Conservation (phyloP, 2,113 vertebrate species). For the Isichthys henryi region DNA sequence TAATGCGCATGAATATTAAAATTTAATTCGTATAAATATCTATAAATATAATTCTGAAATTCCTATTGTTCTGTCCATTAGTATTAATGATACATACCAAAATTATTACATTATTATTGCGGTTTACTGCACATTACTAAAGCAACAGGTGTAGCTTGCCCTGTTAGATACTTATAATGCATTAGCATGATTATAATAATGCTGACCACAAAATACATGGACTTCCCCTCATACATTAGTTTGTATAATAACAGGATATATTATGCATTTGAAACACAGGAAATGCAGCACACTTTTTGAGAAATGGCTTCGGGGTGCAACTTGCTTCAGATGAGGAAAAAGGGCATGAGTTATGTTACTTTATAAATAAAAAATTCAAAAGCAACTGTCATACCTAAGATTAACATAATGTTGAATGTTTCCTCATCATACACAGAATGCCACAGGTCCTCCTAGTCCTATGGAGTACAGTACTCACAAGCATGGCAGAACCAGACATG, state of each 20-base stretch:
- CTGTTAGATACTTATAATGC: not conserved
- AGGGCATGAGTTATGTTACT: not conserved
- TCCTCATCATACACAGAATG: not conserved
- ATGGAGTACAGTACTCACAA: not conserved
- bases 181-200: not conserved
- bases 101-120: not conserved
- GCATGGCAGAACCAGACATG: not conserved
- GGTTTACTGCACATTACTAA: not conserved
- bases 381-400: not conserved
- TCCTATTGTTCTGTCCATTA: not conserved
- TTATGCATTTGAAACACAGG: not conserved
- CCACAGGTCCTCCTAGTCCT: not conserved
- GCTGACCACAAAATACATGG: not conserved
- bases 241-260: not conserved
- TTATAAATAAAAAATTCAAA: not conserved
- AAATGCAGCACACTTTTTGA: not conserved
- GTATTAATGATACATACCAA: not conserved
- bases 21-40: not conserved
- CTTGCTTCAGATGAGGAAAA: not conserved
- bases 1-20: not conserved
- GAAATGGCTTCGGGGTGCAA: not conserved
- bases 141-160: not conserved
- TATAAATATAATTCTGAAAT: not conserved
- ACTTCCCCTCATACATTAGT: not conserved
- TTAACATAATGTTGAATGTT: not conserved